These are phyloP conservation scores for Gavialis gangeticus DNA, from an alignment of 2,113 vertebrate species.

Conservation along the genomic window DNA sequence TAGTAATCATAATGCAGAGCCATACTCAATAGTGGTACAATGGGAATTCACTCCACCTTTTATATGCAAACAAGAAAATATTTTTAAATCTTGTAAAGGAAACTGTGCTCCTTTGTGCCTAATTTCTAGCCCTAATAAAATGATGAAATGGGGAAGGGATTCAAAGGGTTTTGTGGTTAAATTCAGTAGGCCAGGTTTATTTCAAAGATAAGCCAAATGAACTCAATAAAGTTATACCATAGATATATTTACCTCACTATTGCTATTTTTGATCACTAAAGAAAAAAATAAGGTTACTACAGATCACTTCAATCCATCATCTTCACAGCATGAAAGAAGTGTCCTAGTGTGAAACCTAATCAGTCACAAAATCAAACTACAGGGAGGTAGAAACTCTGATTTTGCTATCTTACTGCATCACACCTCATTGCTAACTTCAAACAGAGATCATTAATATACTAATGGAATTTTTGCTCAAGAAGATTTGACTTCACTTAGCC, in stretches of 20 bases:
- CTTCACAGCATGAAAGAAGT: not conserved
- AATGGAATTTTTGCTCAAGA: not conserved
- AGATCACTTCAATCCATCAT: not conserved
- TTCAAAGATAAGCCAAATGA: not conserved
- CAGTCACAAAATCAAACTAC: not conserved
- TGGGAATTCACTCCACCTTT: not conserved
- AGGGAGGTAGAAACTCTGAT: not conserved
- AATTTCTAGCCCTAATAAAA: not conserved
- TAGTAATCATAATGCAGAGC: not conserved
- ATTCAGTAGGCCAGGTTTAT: not conserved
- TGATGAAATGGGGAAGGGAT: not conserved
- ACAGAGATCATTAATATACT: not conserved
- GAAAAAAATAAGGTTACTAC: not conserved
- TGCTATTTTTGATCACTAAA: not conserved
- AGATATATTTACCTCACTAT: not conserved
- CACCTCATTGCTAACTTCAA: not conserved
- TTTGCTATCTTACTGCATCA: not conserved
- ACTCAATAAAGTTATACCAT: not conserved
- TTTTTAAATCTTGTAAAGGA: not conserved
- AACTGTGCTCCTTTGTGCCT: not conserved
- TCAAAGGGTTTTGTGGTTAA: not conserved
- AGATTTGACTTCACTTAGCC: not conserved
- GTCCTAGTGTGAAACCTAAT: not conserved
- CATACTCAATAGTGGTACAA: not conserved
- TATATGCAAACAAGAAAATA: not conserved